These are phyloP conservation scores for Gasteruption jaculator DNA, from an alignment of 2,888 invertebrate species.

Conservation along the genomic window DNA sequence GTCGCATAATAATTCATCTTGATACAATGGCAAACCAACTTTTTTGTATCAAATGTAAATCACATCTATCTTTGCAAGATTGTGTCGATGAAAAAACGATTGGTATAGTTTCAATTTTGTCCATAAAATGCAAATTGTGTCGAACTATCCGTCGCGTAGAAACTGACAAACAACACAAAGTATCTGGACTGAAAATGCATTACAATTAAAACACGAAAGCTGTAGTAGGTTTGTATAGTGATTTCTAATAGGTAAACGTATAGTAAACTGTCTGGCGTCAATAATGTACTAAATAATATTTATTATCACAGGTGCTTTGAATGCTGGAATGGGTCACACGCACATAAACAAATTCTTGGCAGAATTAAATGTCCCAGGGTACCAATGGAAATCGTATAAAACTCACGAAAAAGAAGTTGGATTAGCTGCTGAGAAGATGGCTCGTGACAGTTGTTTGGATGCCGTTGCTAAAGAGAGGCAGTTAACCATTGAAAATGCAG, in stretches of 20 bases:
- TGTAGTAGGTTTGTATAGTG: background rate
- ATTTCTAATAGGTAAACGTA: background rate
- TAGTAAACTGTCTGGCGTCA: background rate
- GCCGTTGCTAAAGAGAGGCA: slow-evolving; percentile 4
- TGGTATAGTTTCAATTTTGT: slow-evolving; percentile 9
- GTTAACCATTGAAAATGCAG: slow-evolving; percentile 6
- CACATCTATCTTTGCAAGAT: slow-evolving; percentile 7
- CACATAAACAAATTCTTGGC: background rate
- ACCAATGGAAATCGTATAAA: slow-evolving; percentile 4
- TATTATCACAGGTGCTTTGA: background rate
- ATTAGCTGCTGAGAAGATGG: slow-evolving; percentile 3
- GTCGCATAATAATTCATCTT: slow-evolving; percentile 7
- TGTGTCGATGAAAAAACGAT: slow-evolving; percentile 4
- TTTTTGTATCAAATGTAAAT: slow-evolving; percentile 6
- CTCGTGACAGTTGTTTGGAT: background rate
- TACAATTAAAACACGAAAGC: slow-evolving; percentile 4
- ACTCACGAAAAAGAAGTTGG: slow-evolving; percentile 7
- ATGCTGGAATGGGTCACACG: background rate
- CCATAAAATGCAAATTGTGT: slow-evolving; percentile 5
- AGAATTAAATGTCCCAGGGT: background rate
- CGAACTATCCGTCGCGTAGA: slow-evolving; percentile 2
- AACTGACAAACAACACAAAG: slow-evolving; percentile 8
- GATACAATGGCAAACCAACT: slow-evolving; percentile 5
- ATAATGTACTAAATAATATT: slow-evolving; percentile 2
- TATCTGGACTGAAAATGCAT: slow-evolving; percentile 2